phyloP scores from a whole-genome alignment of 2,888 invertebrate species.

The Enoplolaimus lenunculus region DNA sequence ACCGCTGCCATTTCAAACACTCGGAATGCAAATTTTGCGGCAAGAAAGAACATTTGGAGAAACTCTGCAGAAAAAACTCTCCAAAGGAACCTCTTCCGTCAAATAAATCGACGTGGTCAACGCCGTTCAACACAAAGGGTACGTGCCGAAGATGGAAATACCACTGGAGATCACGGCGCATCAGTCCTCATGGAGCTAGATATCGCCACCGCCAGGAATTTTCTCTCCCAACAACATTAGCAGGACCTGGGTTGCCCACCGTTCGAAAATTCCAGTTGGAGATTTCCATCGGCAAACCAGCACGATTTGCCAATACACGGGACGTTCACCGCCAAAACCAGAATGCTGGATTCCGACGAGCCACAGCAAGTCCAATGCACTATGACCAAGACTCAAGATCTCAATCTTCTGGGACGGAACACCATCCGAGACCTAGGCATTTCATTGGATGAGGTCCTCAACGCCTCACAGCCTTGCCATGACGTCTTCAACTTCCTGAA shows the following conservation, averaged over 20 bases:
- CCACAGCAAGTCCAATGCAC: not conserved
- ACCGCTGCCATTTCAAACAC: not conserved
- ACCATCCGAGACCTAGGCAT: not conserved
- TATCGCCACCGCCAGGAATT: not conserved
- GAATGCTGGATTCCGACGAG: not conserved
- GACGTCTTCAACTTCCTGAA: not conserved
- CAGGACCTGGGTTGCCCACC: not conserved
- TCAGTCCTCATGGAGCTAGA: not conserved
- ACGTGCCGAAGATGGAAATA: not conserved
- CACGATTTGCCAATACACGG: not conserved
- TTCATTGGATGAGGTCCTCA: not conserved
- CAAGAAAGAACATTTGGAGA: not conserved
- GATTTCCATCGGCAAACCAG: not conserved
- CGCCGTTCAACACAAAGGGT: not conserved
- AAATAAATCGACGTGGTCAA: not conserved
- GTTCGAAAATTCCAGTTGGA: not conserved
- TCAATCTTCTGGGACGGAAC: conserved; percentile 1
- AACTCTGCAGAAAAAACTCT: not conserved
- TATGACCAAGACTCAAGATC: not conserved
- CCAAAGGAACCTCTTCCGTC: not conserved
- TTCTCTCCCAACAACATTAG: not conserved
- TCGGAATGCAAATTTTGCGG: conserved; percentile 1
- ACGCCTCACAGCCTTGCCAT: not conserved
- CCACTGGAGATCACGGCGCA: not conserved
- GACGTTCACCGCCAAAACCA: not conserved